These are phyloP conservation scores for Lepus americanus DNA, from an alignment of 2,113 vertebrate species.

Conservation along the genomic window DNA sequence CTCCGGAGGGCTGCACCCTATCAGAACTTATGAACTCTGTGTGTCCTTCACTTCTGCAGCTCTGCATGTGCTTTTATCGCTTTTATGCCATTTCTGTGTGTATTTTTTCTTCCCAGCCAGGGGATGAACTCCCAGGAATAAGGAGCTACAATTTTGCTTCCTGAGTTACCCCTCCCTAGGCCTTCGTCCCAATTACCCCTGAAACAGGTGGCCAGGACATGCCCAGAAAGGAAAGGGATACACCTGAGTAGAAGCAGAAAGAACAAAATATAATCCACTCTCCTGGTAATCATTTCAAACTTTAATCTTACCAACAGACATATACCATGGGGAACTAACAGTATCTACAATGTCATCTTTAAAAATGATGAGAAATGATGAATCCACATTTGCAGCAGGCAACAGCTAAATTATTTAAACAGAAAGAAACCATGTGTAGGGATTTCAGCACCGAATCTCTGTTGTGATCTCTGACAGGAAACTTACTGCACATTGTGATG, in stretches of 20 bases:
- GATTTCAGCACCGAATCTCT: slow-evolving; percentile 63
- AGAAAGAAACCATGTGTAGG: slow-evolving; percentile 58
- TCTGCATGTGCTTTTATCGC: slow-evolving; percentile 25
- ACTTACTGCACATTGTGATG: slow-evolving; percentile 69
- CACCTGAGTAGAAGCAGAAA: neutral
- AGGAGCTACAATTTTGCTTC: neutral
- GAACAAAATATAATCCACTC: neutral
- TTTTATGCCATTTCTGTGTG: slow-evolving; percentile 49
- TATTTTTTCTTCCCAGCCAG: neutral
- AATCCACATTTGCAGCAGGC: slow-evolving; percentile 53
- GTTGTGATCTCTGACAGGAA: slow-evolving; percentile 76
- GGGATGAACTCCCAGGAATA: neutral
- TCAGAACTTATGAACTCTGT: slow-evolving; percentile 27
- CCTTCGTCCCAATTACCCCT: neutral
- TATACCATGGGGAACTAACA: slow-evolving; percentile 25
- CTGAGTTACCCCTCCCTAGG: neutral
- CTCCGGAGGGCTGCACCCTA: neutral
- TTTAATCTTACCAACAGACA: slow-evolving; percentile 37
- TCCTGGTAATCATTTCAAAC: slow-evolving; percentile 54
- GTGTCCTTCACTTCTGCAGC: neutral
- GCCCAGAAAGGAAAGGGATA: neutral
- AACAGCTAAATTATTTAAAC: slow-evolving; percentile 70
- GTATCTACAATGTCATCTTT: slow-evolving; percentile 67
- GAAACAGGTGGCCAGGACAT: neutral
- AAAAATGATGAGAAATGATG: slow-evolving; percentile 51